These are phyloP conservation scores for Entelurus aequoreus DNA, from an alignment of 2,113 vertebrate genomes.

Conservation along the genomic window DNA sequence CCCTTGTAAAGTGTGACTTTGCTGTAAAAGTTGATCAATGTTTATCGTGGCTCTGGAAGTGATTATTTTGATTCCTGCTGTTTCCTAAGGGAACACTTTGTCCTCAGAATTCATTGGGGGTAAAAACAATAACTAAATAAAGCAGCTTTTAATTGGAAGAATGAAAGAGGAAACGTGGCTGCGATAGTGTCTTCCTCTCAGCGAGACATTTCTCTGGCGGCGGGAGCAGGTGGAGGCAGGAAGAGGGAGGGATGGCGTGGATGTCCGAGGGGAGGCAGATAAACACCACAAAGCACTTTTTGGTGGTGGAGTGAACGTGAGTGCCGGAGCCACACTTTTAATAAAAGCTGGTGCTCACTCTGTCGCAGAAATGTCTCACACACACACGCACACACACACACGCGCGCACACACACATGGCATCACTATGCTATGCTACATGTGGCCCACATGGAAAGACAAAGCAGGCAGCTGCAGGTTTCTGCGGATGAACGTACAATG, in stretches of 20 bases:
- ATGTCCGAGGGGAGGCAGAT: slow-evolving; percentile 72
- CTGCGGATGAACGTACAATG: slow-evolving; percentile 29
- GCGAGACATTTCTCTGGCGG: slow-evolving; percentile 45
- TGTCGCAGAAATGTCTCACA: slow-evolving; percentile 24
- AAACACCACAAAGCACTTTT: slow-evolving; percentile 71
- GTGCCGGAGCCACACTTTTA: slow-evolving; percentile 78
- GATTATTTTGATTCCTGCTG: too few species aligned
- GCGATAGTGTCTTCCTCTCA: slow-evolving; percentile 20
- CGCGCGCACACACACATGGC: background rate
- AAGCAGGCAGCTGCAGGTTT: slow-evolving; percentile 34
- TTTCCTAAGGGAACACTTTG: too few species aligned
- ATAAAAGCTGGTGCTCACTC: slow-evolving; percentile 63
- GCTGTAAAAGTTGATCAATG: too few species aligned
- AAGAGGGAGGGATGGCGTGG: slow-evolving; percentile 58
- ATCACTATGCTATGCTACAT: too few species aligned
- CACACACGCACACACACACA: slow-evolving; percentile 1
- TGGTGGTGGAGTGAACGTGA: slow-evolving; percentile 75
- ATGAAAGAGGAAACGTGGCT: too few species aligned
- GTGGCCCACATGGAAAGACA: slow-evolving; percentile 27
- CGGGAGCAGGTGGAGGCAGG: slow-evolving; percentile 49
- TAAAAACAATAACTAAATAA: too few species aligned
- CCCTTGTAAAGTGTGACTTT: too few species aligned
- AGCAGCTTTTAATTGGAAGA: too few species aligned
- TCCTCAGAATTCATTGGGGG: too few species aligned
- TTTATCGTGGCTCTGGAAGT: too few species aligned